A percentile compares a stretch with the other conserved stretches of the same genome.
phyloP scores from a whole-genome alignment of 2,797 vertebrate species.

The Enoplosus armatus region DNA sequence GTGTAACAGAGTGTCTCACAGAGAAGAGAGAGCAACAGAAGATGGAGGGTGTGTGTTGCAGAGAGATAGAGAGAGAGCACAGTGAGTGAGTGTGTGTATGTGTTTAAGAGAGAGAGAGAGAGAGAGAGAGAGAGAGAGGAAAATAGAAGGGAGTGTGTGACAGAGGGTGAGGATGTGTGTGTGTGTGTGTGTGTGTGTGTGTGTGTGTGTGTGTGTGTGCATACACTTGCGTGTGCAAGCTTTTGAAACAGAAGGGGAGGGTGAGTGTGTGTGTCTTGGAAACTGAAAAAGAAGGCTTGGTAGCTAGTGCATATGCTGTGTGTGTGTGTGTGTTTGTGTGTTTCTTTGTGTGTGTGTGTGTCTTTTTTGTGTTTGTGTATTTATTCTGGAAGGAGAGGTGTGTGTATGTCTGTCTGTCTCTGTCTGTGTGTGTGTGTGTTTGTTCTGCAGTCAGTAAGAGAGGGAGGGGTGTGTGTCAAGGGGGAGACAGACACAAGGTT shows the following conservation, averaged over 20 bases:
- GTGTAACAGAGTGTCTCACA: conserved; percentile 59
- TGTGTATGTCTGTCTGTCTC: conserved; percentile 41
- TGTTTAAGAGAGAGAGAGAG: conserved; percentile 67
- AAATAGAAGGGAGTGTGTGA: conserved; percentile 73
- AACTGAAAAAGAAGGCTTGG: conserved; percentile 82
- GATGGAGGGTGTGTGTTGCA: conserved; percentile 72
- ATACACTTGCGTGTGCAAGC: conserved; percentile 58
- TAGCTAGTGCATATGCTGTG: conserved; percentile 76
- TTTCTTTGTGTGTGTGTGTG: conserved; percentile 44
- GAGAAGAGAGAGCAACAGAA: conserved; percentile 61
- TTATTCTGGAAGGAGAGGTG: conserved; percentile 67
- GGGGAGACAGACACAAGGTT: conserved; percentile 75
- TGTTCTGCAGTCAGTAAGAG: conserved; percentile 82
- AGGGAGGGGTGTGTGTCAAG: conserved; percentile 80
- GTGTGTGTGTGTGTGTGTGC: conserved; percentile 17
- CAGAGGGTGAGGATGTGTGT: conserved; percentile 49
- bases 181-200: conserved; percentile 35
- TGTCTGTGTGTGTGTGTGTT: conserved; percentile 58
- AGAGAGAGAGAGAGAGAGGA: conserved; percentile 63
- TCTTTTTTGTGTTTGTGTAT: conserved; percentile 69
- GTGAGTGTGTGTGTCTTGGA: conserved; percentile 68
- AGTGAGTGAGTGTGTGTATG: conserved; percentile 60
- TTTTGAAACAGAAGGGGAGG: conserved; percentile 78
- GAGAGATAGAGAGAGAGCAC: conserved; percentile 47
- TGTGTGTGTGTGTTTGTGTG: conserved; percentile 53